Evolutionary conservation across 2,797 vertebrate genomes (phyloP).

Genomic region (Tamandua tetradactyla): DNA sequence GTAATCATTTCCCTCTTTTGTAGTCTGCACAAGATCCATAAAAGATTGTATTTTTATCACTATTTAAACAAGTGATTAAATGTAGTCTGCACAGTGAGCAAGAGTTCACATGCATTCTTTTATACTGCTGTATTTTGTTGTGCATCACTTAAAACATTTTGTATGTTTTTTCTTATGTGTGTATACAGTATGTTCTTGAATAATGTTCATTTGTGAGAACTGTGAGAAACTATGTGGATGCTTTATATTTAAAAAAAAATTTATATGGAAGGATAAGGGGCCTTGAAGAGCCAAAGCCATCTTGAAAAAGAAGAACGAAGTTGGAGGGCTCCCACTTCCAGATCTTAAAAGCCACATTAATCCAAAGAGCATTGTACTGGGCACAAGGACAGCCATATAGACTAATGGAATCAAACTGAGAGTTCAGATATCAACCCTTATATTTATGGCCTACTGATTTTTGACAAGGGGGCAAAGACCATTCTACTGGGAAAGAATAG

Average conservation of each 20-base stretch:
- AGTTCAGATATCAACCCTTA: too few species aligned
- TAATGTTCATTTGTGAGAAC: conserved; percentile 95
- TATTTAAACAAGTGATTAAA: conserved; percentile 93
- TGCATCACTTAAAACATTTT: conserved; percentile 96
- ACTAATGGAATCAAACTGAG: too few species aligned
- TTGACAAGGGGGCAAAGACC: too few species aligned
- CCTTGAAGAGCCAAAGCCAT: too few species aligned
- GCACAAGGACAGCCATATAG: too few species aligned
- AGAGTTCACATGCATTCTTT: conserved; percentile 92
- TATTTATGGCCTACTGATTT: too few species aligned
- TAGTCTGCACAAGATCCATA: conserved; percentile 91
- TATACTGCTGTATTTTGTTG: conserved; percentile 95
- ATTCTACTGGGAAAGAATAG: too few species aligned
- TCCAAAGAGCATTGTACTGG: too few species aligned
- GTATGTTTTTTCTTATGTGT: conserved; percentile 83
- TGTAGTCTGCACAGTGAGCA: conserved; percentile 88
- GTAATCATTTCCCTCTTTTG: conserved; percentile 89
- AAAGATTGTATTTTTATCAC: conserved; percentile 99
- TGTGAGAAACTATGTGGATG: conserved; percentile 96
- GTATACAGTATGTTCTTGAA: conserved; percentile 86
- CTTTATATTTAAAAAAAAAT: conserved; percentile 79
- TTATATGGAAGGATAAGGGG: too few species aligned
- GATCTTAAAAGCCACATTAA: too few species aligned
- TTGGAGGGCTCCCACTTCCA: too few species aligned
- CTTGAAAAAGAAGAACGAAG: too few species aligned